A percentile compares a stretch with the other conserved stretches of the same genome.
Evolutionary conservation across 1,140 invertebrate genomes (phyloP).

Genomic region (Aphelinus certus): DNA sequence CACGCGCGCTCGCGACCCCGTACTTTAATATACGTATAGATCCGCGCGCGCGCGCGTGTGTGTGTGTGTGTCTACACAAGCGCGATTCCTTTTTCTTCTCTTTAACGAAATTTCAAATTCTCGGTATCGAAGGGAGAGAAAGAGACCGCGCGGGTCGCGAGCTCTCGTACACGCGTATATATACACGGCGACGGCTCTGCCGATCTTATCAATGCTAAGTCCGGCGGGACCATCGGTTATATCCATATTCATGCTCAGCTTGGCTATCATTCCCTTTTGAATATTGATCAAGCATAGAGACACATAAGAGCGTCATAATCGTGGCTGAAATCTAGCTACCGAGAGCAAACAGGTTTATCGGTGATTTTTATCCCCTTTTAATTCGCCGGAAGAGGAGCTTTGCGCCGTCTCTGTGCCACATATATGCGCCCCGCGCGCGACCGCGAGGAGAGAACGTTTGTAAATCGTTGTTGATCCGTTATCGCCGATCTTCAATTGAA

Average conservation of each 20-base stretch:
- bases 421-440: too few species aligned
- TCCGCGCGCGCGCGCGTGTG: too few species aligned
- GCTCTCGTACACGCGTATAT: neutral
- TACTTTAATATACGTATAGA: too few species aligned
- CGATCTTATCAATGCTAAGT: conserved; percentile 31
- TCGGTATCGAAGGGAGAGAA: neutral
- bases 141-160: neutral
- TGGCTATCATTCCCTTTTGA: conserved; percentile 19
- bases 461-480: neutral
- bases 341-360: conserved; percentile 28
- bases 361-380: conserved; percentile 21
- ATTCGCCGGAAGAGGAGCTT: conserved; percentile 20
- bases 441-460: neutral
- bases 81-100: neutral
- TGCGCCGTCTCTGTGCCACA: neutral
- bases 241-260: conserved; percentile 34
- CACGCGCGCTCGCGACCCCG: neutral
- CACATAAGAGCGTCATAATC: conserved; percentile 32
- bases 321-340: conserved; percentile 31
- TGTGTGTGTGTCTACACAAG: too few species aligned
- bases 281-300: conserved; percentile 32
- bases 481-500: too few species aligned
- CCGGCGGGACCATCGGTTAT: conserved; percentile 11
- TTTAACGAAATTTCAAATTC: conserved; percentile 28
- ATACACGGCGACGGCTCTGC: neutral